Evolutionary conservation across 1,140 invertebrate species (phyloP), one percentile per base, ranked within the genome.

Genomic region (Drosophila gunungcola): DNA sequence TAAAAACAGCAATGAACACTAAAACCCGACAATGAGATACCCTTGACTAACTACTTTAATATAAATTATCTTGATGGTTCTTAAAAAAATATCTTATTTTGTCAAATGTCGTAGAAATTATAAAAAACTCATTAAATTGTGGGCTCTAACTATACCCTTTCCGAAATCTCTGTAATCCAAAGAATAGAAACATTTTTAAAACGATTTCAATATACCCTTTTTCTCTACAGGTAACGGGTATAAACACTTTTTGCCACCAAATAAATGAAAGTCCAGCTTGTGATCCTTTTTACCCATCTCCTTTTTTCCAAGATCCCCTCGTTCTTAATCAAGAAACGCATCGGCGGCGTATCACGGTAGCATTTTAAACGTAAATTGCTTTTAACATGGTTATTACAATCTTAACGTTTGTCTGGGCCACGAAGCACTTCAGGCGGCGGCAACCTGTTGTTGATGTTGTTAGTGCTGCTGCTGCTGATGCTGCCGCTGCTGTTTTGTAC

Each of bases 311-410:
- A 13, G 41, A 62, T 67, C 60, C 65, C 29, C 72, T 63, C 54
- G 72, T 80, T 89, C 84, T 89, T 88, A 88, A 88, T 88, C 84
- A 88, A 83, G 84, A 83, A 88, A 88, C 84, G 84, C 84, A 89
- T 84, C 85, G 78, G 80, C 85, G 75, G 85, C 85, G 85, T 90
- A 90, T 90, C 85, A 90, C 85, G 78, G 85, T 90, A 90, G 85
- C 85, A 90, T 85, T 90, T 90, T 78, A 90, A 90, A 90, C 80
- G 85, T 90, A 90, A 90, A 90, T 90, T 90, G 85, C 85, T 90
- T 90, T 90, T 90, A 90, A 90, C 85, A 90, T 90, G 85, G 85
- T 90, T 90, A 88, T 88, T 88, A 88, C 84, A 89, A 88, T 88
- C 84, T 88, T 89, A 88, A 88, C 84, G 84, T 88, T 88, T 88